Evolutionary conservation across 2,113 vertebrate species (phyloP), one percentile per base, ranked within the genome.

Genomic region (Chinchilla lanigera): DNA sequence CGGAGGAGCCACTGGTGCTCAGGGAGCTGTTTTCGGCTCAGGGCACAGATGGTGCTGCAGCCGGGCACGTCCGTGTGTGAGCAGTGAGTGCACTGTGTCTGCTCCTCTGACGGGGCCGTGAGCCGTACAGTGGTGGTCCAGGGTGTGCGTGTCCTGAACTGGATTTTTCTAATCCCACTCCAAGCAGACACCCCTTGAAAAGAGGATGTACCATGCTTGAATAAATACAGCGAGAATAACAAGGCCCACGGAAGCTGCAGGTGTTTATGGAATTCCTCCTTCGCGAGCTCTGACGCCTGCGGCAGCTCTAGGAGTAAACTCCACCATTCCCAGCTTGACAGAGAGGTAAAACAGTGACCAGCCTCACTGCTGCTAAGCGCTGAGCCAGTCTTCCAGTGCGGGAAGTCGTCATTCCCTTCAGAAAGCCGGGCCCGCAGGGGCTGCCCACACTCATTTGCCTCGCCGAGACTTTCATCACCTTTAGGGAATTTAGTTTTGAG

Each of bases 1-100:
- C 2, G 4, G 0, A 26, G 60, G 47, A 16, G 7, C 0, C 1
- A 12, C 17, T 17, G 0, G 0, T 0, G 20, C 61, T n/a, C 24
- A 1, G 12, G 1, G 13, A 38, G 38, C 63, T 82, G 13, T 10
- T 60, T n/a, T n/a, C 52, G 38, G 71, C 20, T 3, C 2, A 52
- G 67, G 61, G 54, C 54, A 44, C 9, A 54, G 2, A 1, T 7
- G 26, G 38, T 0, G 1, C 50, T 3, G 2, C 41, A 1, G 5
- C 71, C 7, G 1, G 6, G 12, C 14, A 35, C 24, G 0, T 1
- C 9, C 0, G 7, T 4, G 3, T 13, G 17, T 7, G 7, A 3
- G 41, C 60, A 1, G 11, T 5, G 3, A 2, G 54, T 19, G 12
- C 13, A 17, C 13, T 33, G 56, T 5, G 4, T 35, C 38, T 5